phyloP scores from a whole-genome alignment of 2,113 vertebrate genomes.

The Nanorana parkeri region DNA sequence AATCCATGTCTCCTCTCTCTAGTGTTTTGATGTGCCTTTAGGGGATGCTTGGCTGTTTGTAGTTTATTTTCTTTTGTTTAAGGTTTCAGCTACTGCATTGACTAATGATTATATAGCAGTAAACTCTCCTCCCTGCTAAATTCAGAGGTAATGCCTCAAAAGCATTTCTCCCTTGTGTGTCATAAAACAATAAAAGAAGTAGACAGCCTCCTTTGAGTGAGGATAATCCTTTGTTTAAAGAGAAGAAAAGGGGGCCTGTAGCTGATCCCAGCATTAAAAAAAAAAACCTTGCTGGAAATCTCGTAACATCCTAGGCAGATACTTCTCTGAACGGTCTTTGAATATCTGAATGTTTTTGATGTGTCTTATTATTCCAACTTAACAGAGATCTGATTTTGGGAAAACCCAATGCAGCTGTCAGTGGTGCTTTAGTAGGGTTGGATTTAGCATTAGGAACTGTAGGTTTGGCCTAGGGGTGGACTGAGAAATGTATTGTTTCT shows the following conservation, averaged over 20 bases:
- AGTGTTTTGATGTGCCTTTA: slow-evolving; percentile 84
- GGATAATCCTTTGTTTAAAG: slow-evolving; percentile 69
- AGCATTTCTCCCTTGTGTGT: slow-evolving; percentile 85
- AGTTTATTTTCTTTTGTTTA: slow-evolving; percentile 91
- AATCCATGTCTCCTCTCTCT: slow-evolving; percentile 79
- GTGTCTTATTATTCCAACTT: background rate
- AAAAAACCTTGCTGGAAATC: background rate
- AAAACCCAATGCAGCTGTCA: too few relatives aligned
- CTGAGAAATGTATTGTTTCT: too few relatives aligned
- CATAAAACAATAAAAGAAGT: slow-evolving; percentile 86
- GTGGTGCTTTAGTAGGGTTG: too few relatives aligned
- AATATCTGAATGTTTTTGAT: slow-evolving; percentile 3
- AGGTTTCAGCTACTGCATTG: slow-evolving; percentile 85
- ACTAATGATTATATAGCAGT: slow-evolving; percentile 89
- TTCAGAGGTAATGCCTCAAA: slow-evolving; percentile 86
- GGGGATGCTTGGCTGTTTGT: slow-evolving; percentile 84
- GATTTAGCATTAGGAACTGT: too few relatives aligned
- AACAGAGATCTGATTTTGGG: too few relatives aligned
- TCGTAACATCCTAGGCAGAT: background rate
- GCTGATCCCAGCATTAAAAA: slow-evolving; percentile 66
- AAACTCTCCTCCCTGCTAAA: slow-evolving; percentile 85
- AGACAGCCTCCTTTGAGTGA: slow-evolving; percentile 80
- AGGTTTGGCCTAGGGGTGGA: too few relatives aligned
- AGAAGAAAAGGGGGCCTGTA: slow-evolving; percentile 65
- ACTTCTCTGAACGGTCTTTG: background rate